These are phyloP conservation scores for Ptychobarbus kaznakovi DNA, from an alignment of 2,797 vertebrate genomes.

Conservation along the genomic window DNA sequence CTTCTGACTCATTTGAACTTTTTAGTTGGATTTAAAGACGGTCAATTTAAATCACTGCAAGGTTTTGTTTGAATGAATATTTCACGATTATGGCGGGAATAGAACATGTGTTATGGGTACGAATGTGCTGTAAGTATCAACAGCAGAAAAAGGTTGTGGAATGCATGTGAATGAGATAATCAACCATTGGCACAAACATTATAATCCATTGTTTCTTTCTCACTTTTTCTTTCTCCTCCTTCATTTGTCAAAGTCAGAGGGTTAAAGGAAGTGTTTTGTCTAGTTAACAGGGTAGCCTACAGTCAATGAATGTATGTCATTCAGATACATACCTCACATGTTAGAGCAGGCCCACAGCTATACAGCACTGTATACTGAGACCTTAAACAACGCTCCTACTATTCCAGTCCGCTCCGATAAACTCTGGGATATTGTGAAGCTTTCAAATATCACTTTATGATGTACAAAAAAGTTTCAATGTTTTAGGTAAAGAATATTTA, in stretches of 20 bases:
- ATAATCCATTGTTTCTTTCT: neutral
- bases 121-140: neutral
- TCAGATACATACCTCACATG: slow-evolving; percentile 60
- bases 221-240: neutral
- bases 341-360: slow-evolving; percentile 49
- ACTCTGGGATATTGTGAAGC: neutral
- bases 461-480: neutral
- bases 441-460: neutral
- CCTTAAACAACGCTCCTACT: slow-evolving; percentile 11
- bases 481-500: neutral
- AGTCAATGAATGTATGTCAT: slow-evolving; percentile 59
- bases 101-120: neutral
- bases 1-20: neutral
- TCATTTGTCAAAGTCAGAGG: neutral
- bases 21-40: neutral
- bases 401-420: slow-evolving; percentile 1
- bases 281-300: slow-evolving; percentile 55
- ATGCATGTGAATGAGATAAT: neutral
- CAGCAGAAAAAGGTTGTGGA: neutral
- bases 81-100: neutral
- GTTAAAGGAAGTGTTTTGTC: slow-evolving; percentile 46
- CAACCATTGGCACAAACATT: neutral
- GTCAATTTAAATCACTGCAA: neutral
- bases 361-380: slow-evolving; percentile 21
- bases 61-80: neutral